These are phyloP conservation scores for Arenicola marina DNA, from an alignment of 2,888 invertebrate species.

Conservation along the genomic window DNA sequence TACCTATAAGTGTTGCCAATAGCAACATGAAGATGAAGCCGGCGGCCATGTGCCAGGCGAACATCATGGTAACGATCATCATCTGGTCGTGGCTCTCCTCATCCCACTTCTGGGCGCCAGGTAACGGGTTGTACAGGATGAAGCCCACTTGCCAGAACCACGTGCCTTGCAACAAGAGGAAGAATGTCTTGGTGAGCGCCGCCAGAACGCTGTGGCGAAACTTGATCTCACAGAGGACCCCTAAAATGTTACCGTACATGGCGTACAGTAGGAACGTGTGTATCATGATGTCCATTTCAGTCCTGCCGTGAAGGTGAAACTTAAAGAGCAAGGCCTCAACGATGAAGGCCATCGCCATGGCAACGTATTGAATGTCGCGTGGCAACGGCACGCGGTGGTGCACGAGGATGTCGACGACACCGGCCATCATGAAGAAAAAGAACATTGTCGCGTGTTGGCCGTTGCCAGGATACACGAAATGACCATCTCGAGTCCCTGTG, in stretches of 20 bases:
- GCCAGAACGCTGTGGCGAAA: constrained; percentile 56
- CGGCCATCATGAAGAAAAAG: constrained; percentile 63
- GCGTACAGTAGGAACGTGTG: constrained; percentile 63
- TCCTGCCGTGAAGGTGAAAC: constrained; percentile 63
- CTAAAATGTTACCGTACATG: constrained; percentile 52
- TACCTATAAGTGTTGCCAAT: constrained; percentile 33
- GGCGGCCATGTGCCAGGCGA: constrained; percentile 55
- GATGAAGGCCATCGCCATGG: constrained; percentile 58
- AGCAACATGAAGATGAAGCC: constrained; percentile 43
- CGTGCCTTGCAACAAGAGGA: constrained; percentile 64
- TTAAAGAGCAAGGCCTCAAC: constrained; percentile 64
- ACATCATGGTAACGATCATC: constrained; percentile 62
- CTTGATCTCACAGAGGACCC: constrained; percentile 57
- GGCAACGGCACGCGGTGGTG: constrained; percentile 56
- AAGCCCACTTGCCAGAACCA: constrained; percentile 65
- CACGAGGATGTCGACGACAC: constrained; percentile 59
- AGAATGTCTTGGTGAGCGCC: constrained; percentile 58
- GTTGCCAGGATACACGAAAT: constrained; percentile 59
- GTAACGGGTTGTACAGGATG: constrained; percentile 63
- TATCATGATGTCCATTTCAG: constrained; percentile 55
- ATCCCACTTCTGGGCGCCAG: constrained; percentile 53
- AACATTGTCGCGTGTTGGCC: constrained; percentile 66
- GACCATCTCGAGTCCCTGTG: constrained; percentile 56
- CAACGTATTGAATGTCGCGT: constrained; percentile 60
- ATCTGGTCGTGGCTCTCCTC: constrained; percentile 56